phyloP scores from a whole-genome alignment of 1,140 invertebrate genomes.

The Solenopsis invicta region DNA sequence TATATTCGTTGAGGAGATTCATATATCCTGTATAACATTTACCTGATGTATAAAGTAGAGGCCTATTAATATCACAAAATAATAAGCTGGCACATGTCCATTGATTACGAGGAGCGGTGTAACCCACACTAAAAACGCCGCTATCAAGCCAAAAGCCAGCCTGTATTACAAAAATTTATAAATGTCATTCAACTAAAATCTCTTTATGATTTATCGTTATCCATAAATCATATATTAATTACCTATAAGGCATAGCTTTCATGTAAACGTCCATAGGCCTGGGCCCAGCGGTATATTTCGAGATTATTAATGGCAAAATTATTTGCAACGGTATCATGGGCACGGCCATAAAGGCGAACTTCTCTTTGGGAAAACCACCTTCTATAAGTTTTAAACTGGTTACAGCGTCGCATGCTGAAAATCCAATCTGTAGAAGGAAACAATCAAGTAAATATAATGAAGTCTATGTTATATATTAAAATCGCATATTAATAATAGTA shows the following conservation, averaged over 20 bases:
- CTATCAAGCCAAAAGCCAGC: constrained; percentile 94
- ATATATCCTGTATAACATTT: constrained; percentile 72
- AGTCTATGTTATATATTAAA: background rate
- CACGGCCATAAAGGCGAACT: constrained; percentile 96
- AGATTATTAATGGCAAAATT: constrained; percentile 95
- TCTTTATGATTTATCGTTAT: background rate
- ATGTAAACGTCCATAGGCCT: constrained; percentile 96
- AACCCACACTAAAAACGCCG: constrained; percentile 94
- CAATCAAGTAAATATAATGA: constrained; percentile 8
- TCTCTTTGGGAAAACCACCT: constrained; percentile 97
- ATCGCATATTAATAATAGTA: constrained; percentile 20
- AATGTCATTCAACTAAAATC: constrained; percentile 17
- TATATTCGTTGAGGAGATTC: background rate
- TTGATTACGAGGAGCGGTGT: constrained; percentile 92
- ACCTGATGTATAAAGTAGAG: constrained; percentile 97
- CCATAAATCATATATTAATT: constrained; percentile 49
- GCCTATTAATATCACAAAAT: constrained; percentile 93
- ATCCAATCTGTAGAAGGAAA: constrained; percentile 92
- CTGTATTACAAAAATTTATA: constrained; percentile 85
- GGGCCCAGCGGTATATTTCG: constrained; percentile 95
- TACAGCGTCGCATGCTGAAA: constrained; percentile 98
- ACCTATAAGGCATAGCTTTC: constrained; percentile 95
- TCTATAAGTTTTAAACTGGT: constrained; percentile 98
- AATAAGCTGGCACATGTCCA: constrained; percentile 91
- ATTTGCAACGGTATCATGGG: constrained; percentile 98